phyloP scores from a whole-genome alignment of 2,888 invertebrate species.

The Platynereis dumerilii region DNA sequence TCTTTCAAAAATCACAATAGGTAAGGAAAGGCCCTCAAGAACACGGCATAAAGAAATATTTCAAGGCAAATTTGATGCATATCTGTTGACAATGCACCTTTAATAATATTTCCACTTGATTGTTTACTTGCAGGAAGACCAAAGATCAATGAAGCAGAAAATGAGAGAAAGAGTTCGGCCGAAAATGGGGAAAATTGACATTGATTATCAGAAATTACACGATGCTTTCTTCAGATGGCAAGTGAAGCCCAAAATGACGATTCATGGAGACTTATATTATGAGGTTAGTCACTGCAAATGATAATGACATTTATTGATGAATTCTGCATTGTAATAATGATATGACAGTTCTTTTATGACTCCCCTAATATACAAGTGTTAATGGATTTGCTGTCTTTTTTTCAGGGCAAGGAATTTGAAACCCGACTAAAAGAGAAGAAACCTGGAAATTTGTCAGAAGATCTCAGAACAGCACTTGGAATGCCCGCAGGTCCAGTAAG shows the following conservation, averaged over 20 bases:
- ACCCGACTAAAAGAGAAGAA: constrained; percentile 97
- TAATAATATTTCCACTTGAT: not conserved
- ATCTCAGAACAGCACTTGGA: constrained; percentile 92
- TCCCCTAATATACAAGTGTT: no score
- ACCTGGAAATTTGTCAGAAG: constrained; percentile 95
- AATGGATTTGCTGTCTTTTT: no score
- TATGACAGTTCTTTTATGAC: no score
- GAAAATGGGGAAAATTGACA: constrained; percentile 98
- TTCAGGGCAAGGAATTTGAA: constrained; percentile 92
- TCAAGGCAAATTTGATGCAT: no score
- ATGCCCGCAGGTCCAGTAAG: constrained; percentile 92
- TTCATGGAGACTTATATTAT: constrained; percentile 98
- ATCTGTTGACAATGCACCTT: not conserved
- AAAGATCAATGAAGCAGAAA: constrained; percentile 78
- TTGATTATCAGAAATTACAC: constrained; percentile 98
- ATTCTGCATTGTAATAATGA: no score
- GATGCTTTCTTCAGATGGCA: constrained; percentile 99
- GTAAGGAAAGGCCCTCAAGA: no score
- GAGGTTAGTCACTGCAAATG: constrained; percentile 69
- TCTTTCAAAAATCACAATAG: no score
- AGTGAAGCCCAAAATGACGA: constrained; percentile 98
- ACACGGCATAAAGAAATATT: no score
- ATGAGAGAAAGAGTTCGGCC: constrained; percentile 96
- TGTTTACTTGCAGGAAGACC: constrained; percentile 54
- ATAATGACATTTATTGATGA: no score